These are phyloP conservation scores for Protaetia brevitarsis DNA, from an alignment of 1,140 invertebrate species.

Conservation along the genomic window DNA sequence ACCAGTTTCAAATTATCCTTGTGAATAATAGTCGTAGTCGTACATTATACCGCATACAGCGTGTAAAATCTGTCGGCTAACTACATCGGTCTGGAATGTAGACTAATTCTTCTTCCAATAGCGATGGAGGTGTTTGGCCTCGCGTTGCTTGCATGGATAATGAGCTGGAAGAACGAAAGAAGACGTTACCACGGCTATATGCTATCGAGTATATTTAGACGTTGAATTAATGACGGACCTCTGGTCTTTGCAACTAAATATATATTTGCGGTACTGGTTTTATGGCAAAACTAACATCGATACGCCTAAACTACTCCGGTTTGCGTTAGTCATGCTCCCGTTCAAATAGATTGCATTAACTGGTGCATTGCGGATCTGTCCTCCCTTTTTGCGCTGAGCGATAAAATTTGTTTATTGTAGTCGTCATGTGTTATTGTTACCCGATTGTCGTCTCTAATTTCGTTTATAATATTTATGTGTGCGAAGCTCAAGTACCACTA, in stretches of 20 bases:
- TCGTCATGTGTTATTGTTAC: too few species aligned
- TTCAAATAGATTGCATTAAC: not conserved
- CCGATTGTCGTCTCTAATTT: too few species aligned
- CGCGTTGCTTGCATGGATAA: not conserved
- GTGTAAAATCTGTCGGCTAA: not conserved
- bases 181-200: not conserved
- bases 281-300: constrained; percentile 11
- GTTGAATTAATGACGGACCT: constrained; percentile 6
- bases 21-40: not conserved
- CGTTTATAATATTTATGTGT: too few species aligned
- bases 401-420: too few species aligned
- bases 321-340: not conserved
- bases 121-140: constrained; percentile 2
- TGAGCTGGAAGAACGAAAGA: not conserved
- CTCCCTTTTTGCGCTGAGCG: too few species aligned
- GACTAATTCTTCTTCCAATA: constrained; percentile 1
- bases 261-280: constrained; percentile 7
- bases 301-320: not conserved
- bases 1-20: not conserved
- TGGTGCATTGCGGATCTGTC: constrained; percentile 4
- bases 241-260: not conserved
- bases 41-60: not conserved
- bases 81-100: not conserved
- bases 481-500: too few species aligned
- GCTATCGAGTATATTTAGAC: not conserved